Conservation (phyloP, 1,140 invertebrate species). For the Neodiprion fabricii region DNA sequence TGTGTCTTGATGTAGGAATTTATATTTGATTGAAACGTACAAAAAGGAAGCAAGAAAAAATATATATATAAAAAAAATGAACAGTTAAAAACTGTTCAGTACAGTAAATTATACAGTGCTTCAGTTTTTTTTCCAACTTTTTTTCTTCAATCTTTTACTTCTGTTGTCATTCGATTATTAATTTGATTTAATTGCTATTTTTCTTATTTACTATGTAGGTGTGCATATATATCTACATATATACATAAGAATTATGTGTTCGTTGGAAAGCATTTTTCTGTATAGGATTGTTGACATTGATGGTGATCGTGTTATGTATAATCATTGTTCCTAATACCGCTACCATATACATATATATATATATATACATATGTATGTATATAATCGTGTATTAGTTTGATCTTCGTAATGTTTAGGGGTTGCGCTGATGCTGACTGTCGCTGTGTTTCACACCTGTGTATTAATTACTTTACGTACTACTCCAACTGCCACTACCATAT, state of each 20-base stretch:
- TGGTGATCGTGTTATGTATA: not conserved
- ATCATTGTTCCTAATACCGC: not conserved
- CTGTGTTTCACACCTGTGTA: not conserved
- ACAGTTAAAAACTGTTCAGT: too few relatives aligned
- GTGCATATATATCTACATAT: not conserved
- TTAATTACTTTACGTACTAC: too few relatives aligned
- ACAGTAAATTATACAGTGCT: too few relatives aligned
- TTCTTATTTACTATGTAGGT: not conserved
- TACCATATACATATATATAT: not conserved
- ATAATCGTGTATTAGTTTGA: not conserved
- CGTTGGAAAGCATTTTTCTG: not conserved
- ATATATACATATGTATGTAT: not conserved
- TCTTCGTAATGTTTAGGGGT: not conserved
- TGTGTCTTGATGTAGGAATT: not conserved
- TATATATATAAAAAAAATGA: not conserved
- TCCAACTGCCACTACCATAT: too few relatives aligned
- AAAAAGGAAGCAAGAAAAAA: not conserved
- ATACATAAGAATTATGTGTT: not conserved
- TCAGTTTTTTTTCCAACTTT: too few relatives aligned
- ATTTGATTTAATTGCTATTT: not conserved
- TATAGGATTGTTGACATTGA: not conserved
- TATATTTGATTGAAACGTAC: not conserved
- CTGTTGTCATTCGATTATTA: not conserved
- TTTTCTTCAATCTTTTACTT: too few relatives aligned
- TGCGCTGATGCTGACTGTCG: constrained; percentile 1